phyloP scores from a whole-genome alignment of 2,888 invertebrate species.

The Mythimna lalbum region DNA sequence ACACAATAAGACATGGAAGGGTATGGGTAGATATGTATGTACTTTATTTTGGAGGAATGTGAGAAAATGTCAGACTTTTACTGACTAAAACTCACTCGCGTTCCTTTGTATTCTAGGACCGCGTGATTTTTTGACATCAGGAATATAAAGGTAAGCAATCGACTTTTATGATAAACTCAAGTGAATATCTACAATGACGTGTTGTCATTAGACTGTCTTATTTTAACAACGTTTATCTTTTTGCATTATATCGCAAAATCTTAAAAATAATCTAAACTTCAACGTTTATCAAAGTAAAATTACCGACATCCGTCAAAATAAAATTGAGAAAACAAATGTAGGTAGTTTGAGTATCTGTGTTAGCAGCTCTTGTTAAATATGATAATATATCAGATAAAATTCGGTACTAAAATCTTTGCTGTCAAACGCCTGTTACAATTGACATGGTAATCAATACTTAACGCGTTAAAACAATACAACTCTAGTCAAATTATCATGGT shows the following conservation, averaged over 20 bases:
- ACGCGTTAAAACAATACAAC: slow-evolving; percentile 4
- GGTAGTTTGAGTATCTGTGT: background rate
- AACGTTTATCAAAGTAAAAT: slow-evolving; percentile 36
- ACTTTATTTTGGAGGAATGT: no score
- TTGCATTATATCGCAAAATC: slow-evolving; percentile 27
- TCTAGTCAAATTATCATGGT: slow-evolving; percentile 22
- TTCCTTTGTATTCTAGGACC: no score
- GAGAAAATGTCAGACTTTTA: no score
- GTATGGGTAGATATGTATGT: no score
- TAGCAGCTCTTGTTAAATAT: slow-evolving; percentile 2
- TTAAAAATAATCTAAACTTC: slow-evolving; percentile 12
- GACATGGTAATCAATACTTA: slow-evolving; percentile 42
- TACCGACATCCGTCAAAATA: slow-evolving; percentile 33
- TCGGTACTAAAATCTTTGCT: slow-evolving; percentile 5
- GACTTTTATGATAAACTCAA: background rate
- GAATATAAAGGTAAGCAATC: background rate
- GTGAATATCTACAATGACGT: background rate
- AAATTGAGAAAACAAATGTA: slow-evolving; percentile 4
- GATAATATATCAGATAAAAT: slow-evolving; percentile 36
- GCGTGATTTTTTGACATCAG: no score
- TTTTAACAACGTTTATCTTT: slow-evolving; percentile 31
- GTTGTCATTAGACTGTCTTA: slow-evolving; percentile 1
- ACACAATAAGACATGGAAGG: no score
- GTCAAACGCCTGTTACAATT: slow-evolving; percentile 31
- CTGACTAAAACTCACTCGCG: no score